These are phyloP conservation scores for Drosophila colorata DNA, from an alignment of 2,888 invertebrate genomes.

Conservation along the genomic window DNA sequence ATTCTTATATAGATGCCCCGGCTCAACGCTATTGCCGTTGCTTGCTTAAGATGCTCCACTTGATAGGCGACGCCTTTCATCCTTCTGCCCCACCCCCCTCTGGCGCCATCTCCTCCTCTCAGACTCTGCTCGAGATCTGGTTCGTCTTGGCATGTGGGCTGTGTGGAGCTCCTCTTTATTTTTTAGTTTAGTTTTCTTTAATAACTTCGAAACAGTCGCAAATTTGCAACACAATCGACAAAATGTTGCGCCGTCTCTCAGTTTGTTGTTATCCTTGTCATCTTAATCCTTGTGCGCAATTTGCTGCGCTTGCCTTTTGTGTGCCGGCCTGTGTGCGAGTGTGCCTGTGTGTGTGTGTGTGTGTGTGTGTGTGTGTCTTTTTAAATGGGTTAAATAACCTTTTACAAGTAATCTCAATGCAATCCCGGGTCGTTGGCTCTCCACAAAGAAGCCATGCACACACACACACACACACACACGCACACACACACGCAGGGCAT, in stretches of 20 bases:
- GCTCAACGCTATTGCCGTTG: constrained; percentile 14
- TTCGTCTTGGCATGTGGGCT: constrained; percentile 1
- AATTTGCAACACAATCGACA: constrained; percentile 40
- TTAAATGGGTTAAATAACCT: constrained; percentile 77
- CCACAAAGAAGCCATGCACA: constrained; percentile 29
- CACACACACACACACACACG: constrained; percentile 28
- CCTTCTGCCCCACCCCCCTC: neutral
- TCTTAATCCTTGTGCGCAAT: constrained; percentile 54
- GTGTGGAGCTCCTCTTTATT: neutral
- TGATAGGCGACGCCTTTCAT: constrained; percentile 51
- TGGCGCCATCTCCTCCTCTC: neutral
- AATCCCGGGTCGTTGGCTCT: constrained; percentile 65
- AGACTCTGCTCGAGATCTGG: constrained; percentile 1
- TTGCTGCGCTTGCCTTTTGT: constrained; percentile 37
- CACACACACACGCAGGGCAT: constrained; percentile 1
- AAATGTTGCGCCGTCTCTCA: constrained; percentile 39
- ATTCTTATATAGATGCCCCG: no score
- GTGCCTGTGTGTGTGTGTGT: neutral
- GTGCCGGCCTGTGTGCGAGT: neutral
- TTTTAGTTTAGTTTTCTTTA: constrained; percentile 37
- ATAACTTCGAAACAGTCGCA: constrained; percentile 44
- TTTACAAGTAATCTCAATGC: constrained; percentile 67
- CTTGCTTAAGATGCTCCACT: constrained; percentile 52
- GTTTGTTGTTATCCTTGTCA: constrained; percentile 39
- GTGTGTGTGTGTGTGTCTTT: constrained; percentile 15